A percentile compares a stretch with the other conserved stretches of the same genome.
These are phyloP conservation scores for Octodonta nipae DNA, from an alignment of 2,888 invertebrate genomes.

Conservation along the genomic window DNA sequence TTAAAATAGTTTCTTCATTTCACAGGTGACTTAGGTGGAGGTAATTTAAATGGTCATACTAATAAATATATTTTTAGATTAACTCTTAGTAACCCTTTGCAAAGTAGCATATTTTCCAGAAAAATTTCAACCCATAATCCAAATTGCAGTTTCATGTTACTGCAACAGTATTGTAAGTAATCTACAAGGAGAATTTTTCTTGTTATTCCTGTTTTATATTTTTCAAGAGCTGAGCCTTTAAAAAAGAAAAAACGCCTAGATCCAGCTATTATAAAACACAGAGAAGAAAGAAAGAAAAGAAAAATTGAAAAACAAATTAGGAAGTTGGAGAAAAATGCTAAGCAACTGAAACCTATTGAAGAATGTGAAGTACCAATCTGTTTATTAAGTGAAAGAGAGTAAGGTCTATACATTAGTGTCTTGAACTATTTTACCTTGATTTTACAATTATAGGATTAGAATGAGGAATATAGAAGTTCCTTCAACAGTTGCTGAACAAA, in stretches of 20 bases:
- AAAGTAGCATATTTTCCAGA: constrained; percentile 13
- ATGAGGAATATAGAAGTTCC: too few relatives aligned
- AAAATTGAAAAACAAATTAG: constrained; percentile 80
- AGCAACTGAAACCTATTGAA: constrained; percentile 78
- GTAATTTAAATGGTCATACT: too few relatives aligned
- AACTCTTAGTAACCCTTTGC: constrained; percentile 4
- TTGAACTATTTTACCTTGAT: constrained; percentile 17
- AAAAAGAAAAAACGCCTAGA: constrained; percentile 82
- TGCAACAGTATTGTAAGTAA: too few relatives aligned
- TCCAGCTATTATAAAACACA: constrained; percentile 61
- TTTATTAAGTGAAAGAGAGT: constrained; percentile 53
- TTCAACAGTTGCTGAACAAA: too few relatives aligned
- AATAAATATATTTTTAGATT: constrained; percentile 15
- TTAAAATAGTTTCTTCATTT: too few relatives aligned
- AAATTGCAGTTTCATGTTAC: too few relatives aligned
- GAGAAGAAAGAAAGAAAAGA: constrained; percentile 69
- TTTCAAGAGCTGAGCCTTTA: constrained; percentile 67
- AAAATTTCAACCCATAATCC: constrained; percentile 25
- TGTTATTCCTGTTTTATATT: too few relatives aligned
- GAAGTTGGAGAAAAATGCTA: constrained; percentile 62
- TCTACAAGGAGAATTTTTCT: too few relatives aligned
- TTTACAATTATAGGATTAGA: too few relatives aligned
- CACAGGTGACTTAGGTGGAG: too few relatives aligned
- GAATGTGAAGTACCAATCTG: constrained; percentile 66
- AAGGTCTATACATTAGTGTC: constrained; percentile 24